Evolutionary conservation across 1,140 invertebrate genomes (phyloP).

Genomic region (Trinorchestia longiramus): DNA sequence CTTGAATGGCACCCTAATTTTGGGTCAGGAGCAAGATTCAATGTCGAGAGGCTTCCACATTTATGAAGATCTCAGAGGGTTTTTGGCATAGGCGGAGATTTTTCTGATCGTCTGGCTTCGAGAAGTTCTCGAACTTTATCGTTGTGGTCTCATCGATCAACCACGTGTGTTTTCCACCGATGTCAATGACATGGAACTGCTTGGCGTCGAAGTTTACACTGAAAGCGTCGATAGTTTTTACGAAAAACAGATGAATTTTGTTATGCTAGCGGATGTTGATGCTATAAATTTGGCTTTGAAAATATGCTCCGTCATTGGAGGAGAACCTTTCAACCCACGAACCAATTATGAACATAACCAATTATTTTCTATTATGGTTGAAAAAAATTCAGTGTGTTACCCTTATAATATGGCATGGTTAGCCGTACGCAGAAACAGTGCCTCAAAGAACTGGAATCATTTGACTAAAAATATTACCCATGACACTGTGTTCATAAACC

Average conservation of each 20-base stretch:
- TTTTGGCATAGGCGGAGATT: background rate
- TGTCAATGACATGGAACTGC: background rate
- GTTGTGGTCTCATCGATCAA: background rate
- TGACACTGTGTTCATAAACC: background rate
- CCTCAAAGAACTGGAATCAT: background rate
- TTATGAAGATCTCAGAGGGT: background rate
- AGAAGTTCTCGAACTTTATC: background rate
- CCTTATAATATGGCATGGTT: background rate
- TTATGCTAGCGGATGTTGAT: background rate
- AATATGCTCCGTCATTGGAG: background rate
- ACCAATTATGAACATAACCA: background rate
- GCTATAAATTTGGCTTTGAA: background rate
- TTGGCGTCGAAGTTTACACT: background rate
- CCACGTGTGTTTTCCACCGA: background rate
- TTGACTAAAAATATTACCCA: background rate
- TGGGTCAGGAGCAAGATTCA: background rate
- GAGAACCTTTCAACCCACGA: background rate
- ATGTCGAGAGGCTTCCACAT: background rate
- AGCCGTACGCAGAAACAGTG: background rate
- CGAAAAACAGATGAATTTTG: background rate
- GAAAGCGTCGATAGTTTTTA: background rate
- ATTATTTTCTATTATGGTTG: background rate
- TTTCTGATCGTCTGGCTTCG: background rate
- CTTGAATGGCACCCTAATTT: constrained; percentile 1
- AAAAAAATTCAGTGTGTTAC: background rate